Evolutionary conservation across 1,140 invertebrate genomes (phyloP).

Genomic region (Trachymyrmex septentrionalis): DNA sequence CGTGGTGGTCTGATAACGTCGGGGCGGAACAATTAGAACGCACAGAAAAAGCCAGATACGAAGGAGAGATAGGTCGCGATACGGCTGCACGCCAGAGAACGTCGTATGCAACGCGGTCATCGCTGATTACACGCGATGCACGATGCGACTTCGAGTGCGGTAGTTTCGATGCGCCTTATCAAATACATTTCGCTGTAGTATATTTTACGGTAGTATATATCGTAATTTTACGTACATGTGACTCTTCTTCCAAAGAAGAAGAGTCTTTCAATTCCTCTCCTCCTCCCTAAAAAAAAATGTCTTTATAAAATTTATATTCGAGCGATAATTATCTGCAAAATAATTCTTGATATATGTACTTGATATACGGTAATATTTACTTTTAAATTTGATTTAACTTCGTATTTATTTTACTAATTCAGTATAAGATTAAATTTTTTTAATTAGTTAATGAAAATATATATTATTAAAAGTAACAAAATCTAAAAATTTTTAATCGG

Average conservation of each 20-base stretch:
- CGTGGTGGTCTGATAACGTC: conserved; percentile 31
- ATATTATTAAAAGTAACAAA: not conserved
- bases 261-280: not conserved
- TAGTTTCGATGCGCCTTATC: not conserved
- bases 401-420: not conserved
- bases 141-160: not conserved
- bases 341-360: not conserved
- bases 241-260: not conserved
- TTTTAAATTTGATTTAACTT: not conserved
- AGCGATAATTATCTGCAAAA: not conserved
- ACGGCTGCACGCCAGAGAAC: conserved; percentile 39
- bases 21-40: conserved; percentile 59
- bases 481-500: not conserved
- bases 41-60: conserved; percentile 48
- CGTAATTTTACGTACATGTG: not conserved
- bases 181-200: not conserved
- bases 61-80: conserved; percentile 21
- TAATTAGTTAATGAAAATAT: not conserved
- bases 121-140: conserved; percentile 40
- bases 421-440: not conserved
- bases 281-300: not conserved
- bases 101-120: conserved; percentile 27
- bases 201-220: not conserved
- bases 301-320: not conserved
- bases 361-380: not conserved